phyloP scores from a whole-genome alignment of 2,797 vertebrate species.

The Lacerta viridis region DNA sequence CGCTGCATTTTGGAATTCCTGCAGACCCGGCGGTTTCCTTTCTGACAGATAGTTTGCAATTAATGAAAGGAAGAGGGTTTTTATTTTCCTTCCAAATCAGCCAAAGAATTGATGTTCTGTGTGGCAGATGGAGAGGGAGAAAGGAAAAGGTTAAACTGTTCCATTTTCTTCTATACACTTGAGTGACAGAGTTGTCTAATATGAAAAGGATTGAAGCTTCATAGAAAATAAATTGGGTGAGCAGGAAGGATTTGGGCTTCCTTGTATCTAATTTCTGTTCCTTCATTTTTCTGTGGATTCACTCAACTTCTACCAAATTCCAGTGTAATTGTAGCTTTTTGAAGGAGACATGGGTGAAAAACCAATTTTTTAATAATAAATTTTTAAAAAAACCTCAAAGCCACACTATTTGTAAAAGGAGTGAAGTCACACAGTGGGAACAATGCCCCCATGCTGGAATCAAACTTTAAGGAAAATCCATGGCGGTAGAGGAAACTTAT shows the following conservation, averaged over 20 bases:
- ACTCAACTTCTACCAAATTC: background rate
- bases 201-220: constrained; percentile 14
- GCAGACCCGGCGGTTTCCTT: constrained; percentile 53
- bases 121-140: constrained; percentile 39
- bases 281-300: background rate
- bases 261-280: background rate
- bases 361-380: no score
- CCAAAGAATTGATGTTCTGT: background rate
- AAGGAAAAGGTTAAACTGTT: constrained; percentile 60
- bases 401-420: background rate
- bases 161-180: constrained; percentile 37
- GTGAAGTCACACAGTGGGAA: background rate
- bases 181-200: constrained; percentile 45
- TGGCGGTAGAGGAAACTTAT: no score
- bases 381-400: background rate
- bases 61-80: constrained; percentile 53
- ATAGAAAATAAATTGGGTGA: constrained; percentile 29
- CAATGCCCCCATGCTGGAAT: no score
- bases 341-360: no score
- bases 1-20: constrained; percentile 50
- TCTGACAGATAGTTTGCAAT: constrained; percentile 60
- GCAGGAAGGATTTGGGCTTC: background rate
- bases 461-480: no score
- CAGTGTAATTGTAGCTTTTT: background rate
- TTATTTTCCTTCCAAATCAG: constrained; percentile 45